Evolutionary conservation across 2,888 invertebrate species (phyloP), one percentile per base, ranked within the genome.

Genomic region (Achlya flavicornis): DNA sequence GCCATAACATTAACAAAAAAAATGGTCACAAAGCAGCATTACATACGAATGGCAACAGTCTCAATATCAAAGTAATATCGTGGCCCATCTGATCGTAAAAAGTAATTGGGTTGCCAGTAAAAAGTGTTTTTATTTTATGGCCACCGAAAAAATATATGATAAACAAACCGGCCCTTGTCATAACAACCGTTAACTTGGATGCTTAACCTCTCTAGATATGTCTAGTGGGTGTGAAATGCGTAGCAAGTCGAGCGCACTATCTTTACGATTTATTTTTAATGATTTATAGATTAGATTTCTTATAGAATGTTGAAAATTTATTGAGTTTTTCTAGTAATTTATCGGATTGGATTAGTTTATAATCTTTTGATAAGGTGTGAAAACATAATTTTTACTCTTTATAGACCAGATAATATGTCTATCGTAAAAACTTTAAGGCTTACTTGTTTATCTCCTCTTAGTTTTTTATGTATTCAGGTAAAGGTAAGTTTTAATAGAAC

Each of bases 81-180:
- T 77, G 78, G 88, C 82, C 88, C 88, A 88, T 90, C 88, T 87
- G 86, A 84, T 86, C 89, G 82, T 93, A 92, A 93, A 93, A 93
- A 87, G 91, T 93, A 93, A 93, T 93, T 92, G 93, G 92, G 89
- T 90, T 82, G 84, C 85, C 88, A 81, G 87, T 92, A 91, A 92
- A 41, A 91, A 87, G 91, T 90, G 91, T 86, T 91, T 88, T 89
- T 90, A 91, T 90, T 92, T 92, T 92, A 92, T 82, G 86, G 81
- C 78, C 82, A 77, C 82, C 86, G 81, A 86, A 87, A 91, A 84
- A 90, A 90, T 88, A 88, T 84, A 89, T 89, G 89, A 90, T 89
- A 92, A 90, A 92, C 90, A 90, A 87, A 90, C 86, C 77, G 75
- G 78, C 78, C 77, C 80, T 80, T 81, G 78, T 77, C 79, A 77